Evolutionary conservation across 2,113 vertebrate genomes (phyloP).

Genomic region (Pteruthius melanotis): DNA sequence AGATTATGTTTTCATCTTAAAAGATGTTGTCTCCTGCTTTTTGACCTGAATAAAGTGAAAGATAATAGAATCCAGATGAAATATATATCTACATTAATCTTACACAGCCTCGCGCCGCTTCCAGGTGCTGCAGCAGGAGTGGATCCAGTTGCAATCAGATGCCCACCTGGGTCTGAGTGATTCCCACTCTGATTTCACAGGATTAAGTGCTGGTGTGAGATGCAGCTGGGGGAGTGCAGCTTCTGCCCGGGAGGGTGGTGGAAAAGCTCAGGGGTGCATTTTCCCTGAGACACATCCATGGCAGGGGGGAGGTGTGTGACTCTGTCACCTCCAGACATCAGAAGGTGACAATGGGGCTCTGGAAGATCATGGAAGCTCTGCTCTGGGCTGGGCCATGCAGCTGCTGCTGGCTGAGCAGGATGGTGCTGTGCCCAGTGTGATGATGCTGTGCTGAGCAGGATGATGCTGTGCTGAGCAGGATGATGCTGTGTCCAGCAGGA

Average conservation of each 20-base stretch:
- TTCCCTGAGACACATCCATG: fast-evolving
- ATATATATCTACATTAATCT: constrained; percentile 41
- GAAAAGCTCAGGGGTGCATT: fast-evolving
- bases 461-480: no score
- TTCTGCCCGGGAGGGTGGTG: fast-evolving
- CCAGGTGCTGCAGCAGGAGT: background rate
- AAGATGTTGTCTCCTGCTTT: constrained; percentile 61
- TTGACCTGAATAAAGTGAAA: constrained; percentile 64
- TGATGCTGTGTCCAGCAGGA: background rate
- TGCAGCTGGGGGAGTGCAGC: background rate
- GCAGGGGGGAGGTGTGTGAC: background rate
- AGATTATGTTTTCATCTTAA: constrained; percentile 55
- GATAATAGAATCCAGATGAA: constrained; percentile 64
- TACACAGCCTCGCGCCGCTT: background rate
- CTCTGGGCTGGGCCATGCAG: fast-evolving
- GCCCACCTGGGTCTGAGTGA: background rate
- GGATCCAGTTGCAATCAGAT: background rate
- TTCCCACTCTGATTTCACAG: background rate
- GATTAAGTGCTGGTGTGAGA: background rate
- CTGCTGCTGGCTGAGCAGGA: background rate
- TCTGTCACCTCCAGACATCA: background rate
- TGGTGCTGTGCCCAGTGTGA: background rate
- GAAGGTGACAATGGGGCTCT: background rate
- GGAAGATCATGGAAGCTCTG: background rate
- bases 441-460: background rate